A percentile compares a stretch with the other conserved stretches of the same genome.
phyloP scores from a whole-genome alignment of 30 jellyfish, hydroid and myxozoan genomes.

The Rhopilema esculentum region DNA sequence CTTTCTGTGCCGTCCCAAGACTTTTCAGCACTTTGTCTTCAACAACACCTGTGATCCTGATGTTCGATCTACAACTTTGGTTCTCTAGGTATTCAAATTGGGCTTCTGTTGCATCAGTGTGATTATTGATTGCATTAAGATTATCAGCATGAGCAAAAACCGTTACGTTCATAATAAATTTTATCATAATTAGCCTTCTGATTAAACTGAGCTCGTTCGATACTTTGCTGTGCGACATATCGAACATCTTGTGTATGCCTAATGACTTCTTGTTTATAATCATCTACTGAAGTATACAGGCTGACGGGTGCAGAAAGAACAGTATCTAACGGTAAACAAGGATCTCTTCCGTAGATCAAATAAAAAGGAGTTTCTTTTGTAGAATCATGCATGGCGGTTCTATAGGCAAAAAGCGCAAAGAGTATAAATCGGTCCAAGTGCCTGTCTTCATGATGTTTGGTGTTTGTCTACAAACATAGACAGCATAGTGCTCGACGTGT shows the following conservation, averaged over 20 bases:
- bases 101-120: constrained; percentile 4
- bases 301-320: constrained; percentile 59
- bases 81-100: constrained; percentile 23
- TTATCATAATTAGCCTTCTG: background rate
- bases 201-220: constrained; percentile 20
- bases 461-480: background rate
- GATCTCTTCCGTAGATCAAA: constrained; percentile 76
- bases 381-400: constrained; percentile 57
- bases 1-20: constrained; percentile 37
- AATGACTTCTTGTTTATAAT: constrained; percentile 9
- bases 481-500: background rate
- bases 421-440: constrained; percentile 75
- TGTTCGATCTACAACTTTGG: constrained; percentile 23
- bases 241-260: constrained; percentile 5
- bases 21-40: background rate
- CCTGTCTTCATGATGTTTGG: constrained; percentile 23
- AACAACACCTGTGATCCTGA: constrained; percentile 1
- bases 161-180: background rate
- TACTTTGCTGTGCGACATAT: constrained; percentile 11
- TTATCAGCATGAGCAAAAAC: background rate
- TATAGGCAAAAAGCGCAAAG: constrained; percentile 46
- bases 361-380: constrained; percentile 80
- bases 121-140: constrained; percentile 4
- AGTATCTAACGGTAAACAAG: constrained; percentile 70
- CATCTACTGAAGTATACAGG: constrained; percentile 55